Conservation (phyloP, 1,140 invertebrate species). For the Macrosteles quadrilineatus region DNA sequence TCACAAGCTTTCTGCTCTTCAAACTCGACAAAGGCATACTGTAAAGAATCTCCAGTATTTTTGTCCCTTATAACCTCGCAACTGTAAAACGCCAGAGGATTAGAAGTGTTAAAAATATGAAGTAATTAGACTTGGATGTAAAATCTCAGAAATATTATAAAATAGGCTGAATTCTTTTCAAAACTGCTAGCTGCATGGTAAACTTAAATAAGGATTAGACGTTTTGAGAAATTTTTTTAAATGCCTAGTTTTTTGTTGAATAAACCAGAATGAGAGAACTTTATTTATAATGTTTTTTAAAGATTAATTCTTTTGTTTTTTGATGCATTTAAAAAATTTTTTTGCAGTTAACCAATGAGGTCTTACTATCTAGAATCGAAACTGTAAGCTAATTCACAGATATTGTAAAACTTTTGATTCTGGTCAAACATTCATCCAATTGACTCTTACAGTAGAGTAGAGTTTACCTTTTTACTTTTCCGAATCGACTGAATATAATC, state of each 20-base stretch:
- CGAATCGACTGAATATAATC: constrained; percentile 98
- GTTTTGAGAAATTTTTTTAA: background rate
- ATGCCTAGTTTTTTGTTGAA: too few relatives aligned
- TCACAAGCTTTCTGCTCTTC: constrained; percentile 94
- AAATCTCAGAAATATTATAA: background rate
- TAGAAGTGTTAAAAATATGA: constrained; percentile 31
- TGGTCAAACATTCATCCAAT: too few relatives aligned
- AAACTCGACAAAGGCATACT: constrained; percentile 99
- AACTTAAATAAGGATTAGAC: background rate
- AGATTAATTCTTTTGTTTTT: too few relatives aligned
- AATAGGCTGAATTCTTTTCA: background rate
- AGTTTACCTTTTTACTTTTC: constrained; percentile 79
- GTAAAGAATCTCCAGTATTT: constrained; percentile 91
- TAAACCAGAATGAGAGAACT: too few relatives aligned
- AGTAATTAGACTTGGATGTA: background rate
- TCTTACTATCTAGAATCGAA: too few relatives aligned
- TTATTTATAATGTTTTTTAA: too few relatives aligned
- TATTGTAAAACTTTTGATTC: too few relatives aligned
- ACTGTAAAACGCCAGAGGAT: constrained; percentile 52
- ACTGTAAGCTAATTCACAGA: too few relatives aligned
- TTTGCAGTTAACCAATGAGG: too few relatives aligned
- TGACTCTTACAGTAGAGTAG: too few relatives aligned
- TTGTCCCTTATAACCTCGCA: constrained; percentile 98
- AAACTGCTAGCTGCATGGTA: background rate
- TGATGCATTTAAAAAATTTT: too few relatives aligned